Base-by-base conservation (phyloP, 2,888 invertebrate species). In the Pristionchus arcanus region DNA sequence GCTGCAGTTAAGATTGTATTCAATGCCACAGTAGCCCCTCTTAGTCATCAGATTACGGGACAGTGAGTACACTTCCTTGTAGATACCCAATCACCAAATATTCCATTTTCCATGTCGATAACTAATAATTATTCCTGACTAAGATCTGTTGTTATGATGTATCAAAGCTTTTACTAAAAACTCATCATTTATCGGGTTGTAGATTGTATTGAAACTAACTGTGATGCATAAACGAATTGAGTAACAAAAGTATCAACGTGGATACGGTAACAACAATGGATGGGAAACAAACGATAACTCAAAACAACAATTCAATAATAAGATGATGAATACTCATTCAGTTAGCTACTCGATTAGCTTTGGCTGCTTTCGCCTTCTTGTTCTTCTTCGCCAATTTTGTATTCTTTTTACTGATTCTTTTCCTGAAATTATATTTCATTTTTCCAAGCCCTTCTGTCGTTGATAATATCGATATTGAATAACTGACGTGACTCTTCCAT, bases 361-460 rank as follows among this genome's bases (percentile, higher is more conserved):
- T 81, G n/a, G 83, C 81, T 49, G 87, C 87, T 42, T 88, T 90
- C 59, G 74, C 84, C 86, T 91, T 91, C 42, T 71, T 89, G 74
- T 89, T 90, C 91, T 91, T 91, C 59, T 81, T 74, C 25, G 74
- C 84, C 84, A 85, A 25, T 59, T 85, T 85, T 21, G 59, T 85
- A 34, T 85, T 85, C 84, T 85, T 85, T 59, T 85, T 85, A 15
- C 84, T 85, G 59, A 25, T 85, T 37, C 84, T 85, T 16, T 59
- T 85, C 31, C 84, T 85, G 59, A 59, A 85, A 85, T 28, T 0
- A 21, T 1, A 59, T 21, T 55, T 25, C 5, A 71, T 28, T 5
- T 66, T 5, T 66, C 63, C 7, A 5, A 3, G 34, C 37, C 42
- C 5, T 68, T n/a, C 28, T 28, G 0, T 28, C 19, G 13, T 15